Evolutionary conservation across 2,113 vertebrate species (phyloP).

Genomic region (Parus major): DNA sequence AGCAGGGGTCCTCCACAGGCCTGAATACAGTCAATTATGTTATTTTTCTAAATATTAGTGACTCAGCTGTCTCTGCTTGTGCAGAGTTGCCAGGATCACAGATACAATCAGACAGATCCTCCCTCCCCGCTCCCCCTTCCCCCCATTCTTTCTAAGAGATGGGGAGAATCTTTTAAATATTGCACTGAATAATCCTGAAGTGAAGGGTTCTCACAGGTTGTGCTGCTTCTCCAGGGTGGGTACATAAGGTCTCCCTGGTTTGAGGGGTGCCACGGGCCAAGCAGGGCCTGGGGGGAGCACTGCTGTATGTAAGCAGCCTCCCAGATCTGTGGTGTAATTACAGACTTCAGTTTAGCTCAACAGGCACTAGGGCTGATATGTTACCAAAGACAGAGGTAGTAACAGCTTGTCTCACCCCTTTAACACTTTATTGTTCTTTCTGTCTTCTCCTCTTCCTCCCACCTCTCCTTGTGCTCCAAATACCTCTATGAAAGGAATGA

Average conservation of each 20-base stretch:
- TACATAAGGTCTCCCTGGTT: fast-evolving
- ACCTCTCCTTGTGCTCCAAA: neutral
- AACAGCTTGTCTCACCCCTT: neutral
- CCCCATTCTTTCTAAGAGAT: neutral
- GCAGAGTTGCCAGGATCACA: constrained; percentile 69
- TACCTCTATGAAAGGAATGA: neutral
- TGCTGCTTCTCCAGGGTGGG: neutral
- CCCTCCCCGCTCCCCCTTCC: neutral
- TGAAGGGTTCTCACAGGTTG: neutral
- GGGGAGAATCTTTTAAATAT: neutral
- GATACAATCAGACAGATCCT: constrained; percentile 59
- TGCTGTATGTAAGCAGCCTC: neutral
- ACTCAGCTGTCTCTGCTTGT: constrained; percentile 73
- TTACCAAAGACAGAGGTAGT: neutral
- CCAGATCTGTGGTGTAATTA: neutral
- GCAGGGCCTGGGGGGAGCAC: neutral
- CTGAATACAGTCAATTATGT: constrained; percentile 72
- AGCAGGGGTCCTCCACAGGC: constrained; percentile 51
- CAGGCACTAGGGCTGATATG: neutral
- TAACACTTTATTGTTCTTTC: neutral
- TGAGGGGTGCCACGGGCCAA: neutral
- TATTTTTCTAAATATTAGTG: constrained; percentile 78
- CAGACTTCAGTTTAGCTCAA: neutral
- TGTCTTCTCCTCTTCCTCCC: neutral
- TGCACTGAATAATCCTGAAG: neutral